Conservation (phyloP, 2,113 vertebrate species). For the Nibea albiflora region DNA sequence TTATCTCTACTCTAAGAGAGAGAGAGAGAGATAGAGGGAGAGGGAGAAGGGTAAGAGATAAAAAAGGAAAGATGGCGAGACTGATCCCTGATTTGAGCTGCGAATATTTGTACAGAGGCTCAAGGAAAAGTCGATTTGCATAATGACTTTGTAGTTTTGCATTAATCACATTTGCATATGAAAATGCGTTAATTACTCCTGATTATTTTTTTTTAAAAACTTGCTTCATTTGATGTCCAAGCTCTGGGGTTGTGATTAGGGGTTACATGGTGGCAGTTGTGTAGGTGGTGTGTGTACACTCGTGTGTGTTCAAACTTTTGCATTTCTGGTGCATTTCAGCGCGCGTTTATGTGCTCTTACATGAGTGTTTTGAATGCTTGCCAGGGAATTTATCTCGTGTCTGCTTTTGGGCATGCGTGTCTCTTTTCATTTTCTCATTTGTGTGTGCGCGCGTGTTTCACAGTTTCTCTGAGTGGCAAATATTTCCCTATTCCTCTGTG, state of each 20-base stretch:
- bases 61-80: slow-evolving; percentile 86
- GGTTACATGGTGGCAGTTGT: slow-evolving; percentile 81
- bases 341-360: slow-evolving; percentile 58
- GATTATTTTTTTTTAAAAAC: slow-evolving; percentile 95
- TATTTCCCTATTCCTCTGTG: slow-evolving; percentile 54
- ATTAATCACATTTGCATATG: slow-evolving; percentile 99
- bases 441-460: slow-evolving; percentile 15
- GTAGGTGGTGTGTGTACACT: slow-evolving; percentile 61
- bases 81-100: slow-evolving; percentile 94
- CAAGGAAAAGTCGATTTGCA: slow-evolving; percentile 99
- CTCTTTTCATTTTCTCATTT: slow-evolving; percentile 62
- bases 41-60: slow-evolving; percentile 68
- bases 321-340: slow-evolving; percentile 14
- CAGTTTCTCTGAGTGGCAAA: slow-evolving; percentile 47
- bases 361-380: slow-evolving; percentile 81
- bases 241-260: slow-evolving; percentile 89
- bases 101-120: slow-evolving; percentile 99
- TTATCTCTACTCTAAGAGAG: slow-evolving; percentile 79
- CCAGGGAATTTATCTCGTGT: slow-evolving; percentile 85
- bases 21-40: slow-evolving; percentile 49
- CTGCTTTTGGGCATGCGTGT: slow-evolving; percentile 68
- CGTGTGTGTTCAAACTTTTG: slow-evolving; percentile 30
- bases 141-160: slow-evolving; percentile 99
- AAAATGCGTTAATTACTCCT: slow-evolving; percentile 99
- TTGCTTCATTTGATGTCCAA: slow-evolving; percentile 99